Percentiles rank a stretch among this genome's conserved stretches.
Conservation (phyloP, 2,888 invertebrate species). For the Hypolimnas misippus region DNA sequence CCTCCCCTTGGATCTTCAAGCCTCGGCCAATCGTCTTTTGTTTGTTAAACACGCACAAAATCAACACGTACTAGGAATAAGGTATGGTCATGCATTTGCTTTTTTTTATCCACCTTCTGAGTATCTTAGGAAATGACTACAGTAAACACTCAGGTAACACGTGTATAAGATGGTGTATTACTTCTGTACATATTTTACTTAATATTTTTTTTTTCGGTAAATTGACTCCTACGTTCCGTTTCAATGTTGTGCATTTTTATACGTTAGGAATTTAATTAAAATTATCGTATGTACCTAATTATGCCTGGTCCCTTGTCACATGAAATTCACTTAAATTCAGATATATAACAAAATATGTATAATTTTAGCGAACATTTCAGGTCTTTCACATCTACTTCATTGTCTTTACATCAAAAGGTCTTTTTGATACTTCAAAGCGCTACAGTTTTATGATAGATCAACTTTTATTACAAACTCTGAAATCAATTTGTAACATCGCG, state of each 20-base stretch:
- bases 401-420: background rate
- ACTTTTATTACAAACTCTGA: conserved; percentile 12
- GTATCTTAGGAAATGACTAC: conserved; percentile 10
- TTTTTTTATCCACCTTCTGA: conserved; percentile 42
- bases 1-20: conserved; percentile 46
- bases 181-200: background rate
- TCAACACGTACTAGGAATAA: conserved; percentile 66
- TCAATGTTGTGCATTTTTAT: too few relatives aligned
- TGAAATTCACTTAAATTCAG: too few relatives aligned
- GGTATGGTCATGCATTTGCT: conserved; percentile 53
- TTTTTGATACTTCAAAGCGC: background rate
- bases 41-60: conserved; percentile 76
- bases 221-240: background rate
- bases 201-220: background rate
- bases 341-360: too few relatives aligned
- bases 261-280: too few relatives aligned
- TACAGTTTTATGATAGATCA: conserved; percentile 20
- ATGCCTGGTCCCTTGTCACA: too few relatives aligned
- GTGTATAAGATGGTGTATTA: conserved; percentile 34
- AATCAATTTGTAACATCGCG: conserved; percentile 23
- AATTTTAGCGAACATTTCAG: too few relatives aligned
- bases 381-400: background rate
- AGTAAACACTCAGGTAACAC: conserved; percentile 10
- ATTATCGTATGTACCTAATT: too few relatives aligned
- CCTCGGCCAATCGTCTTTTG: conserved; percentile 70